These are phyloP conservation scores for Thaumetopoea pityocampa DNA, from an alignment of 1,140 invertebrate species.

Conservation along the genomic window DNA sequence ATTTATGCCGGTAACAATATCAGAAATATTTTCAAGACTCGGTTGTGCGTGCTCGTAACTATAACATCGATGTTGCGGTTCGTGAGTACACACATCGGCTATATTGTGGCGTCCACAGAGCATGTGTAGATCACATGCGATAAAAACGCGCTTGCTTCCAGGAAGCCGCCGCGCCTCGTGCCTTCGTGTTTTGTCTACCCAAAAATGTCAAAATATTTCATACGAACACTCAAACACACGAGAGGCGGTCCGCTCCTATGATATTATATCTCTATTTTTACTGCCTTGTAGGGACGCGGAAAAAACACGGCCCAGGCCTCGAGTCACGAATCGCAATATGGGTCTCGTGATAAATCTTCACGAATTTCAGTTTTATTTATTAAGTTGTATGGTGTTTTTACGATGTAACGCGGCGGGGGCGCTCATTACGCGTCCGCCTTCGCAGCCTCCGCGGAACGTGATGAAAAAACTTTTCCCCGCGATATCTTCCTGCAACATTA, in stretches of 20 bases:
- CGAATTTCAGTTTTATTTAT: conserved; percentile 70
- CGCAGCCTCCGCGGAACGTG: conserved; percentile 34
- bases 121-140: conserved; percentile 19
- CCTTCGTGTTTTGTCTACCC: conserved; percentile 41
- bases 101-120: conserved; percentile 5
- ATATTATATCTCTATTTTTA: conserved; percentile 61
- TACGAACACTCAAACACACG: conserved; percentile 41
- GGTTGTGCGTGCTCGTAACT: conserved; percentile 13
- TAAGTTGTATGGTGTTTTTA: conserved; percentile 73
- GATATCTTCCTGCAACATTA: conserved; percentile 67
- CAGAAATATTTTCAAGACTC: conserved; percentile 10
- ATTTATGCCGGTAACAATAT: conserved; percentile 6
- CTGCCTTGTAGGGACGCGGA: conserved; percentile 38
- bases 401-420: conserved; percentile 53
- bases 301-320: conserved; percentile 39
- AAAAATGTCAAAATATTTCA: conserved; percentile 73
- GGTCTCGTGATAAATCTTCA: conserved; percentile 66
- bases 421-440: conserved; percentile 64
- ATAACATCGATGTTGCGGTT: conserved; percentile 8
- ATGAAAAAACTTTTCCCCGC: conserved; percentile 68
- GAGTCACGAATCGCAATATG: conserved; percentile 56
- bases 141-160: conserved; percentile 34
- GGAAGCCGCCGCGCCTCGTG: conserved; percentile 37
- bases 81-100: neutral
- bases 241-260: conserved; percentile 43